Conservation (phyloP, 2,113 vertebrate genomes). For the Morone saxatilis region DNA sequence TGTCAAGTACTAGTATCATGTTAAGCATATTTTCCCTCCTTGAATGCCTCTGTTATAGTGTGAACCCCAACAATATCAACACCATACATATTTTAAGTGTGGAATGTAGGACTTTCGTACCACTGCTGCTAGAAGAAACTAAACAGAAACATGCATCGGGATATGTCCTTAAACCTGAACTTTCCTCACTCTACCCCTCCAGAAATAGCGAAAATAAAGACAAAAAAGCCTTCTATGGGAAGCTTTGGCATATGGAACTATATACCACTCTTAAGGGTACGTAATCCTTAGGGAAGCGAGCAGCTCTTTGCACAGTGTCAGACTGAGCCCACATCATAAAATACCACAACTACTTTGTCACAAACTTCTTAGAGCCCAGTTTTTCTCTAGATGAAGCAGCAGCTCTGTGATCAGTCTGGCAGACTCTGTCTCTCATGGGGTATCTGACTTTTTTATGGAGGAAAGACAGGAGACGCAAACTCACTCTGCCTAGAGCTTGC, state of each 20-base stretch:
- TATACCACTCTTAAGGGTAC: constrained; percentile 34
- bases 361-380: constrained; percentile 62
- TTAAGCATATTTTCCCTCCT: background rate
- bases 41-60: background rate
- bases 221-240: background rate
- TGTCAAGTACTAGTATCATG: constrained; percentile 5
- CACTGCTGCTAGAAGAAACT: too few species aligned
- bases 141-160: background rate
- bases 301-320: constrained; percentile 40
- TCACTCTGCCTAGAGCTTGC: constrained; percentile 47
- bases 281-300: constrained; percentile 28
- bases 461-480: constrained; percentile 54
- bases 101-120: background rate
- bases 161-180: constrained; percentile 4
- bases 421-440: constrained; percentile 54
- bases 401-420: constrained; percentile 63
- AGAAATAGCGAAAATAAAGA: background rate
- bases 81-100: constrained; percentile 6
- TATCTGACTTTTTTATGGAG: constrained; percentile 53
- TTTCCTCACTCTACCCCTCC: background rate
- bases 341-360: constrained; percentile 58
- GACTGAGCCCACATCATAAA: constrained; percentile 62
- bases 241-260: constrained; percentile 32
- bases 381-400: constrained; percentile 54
- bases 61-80: constrained; percentile 6